phyloP scores from a whole-genome alignment of 1,140 invertebrate species.

The Nomia melanderi region DNA sequence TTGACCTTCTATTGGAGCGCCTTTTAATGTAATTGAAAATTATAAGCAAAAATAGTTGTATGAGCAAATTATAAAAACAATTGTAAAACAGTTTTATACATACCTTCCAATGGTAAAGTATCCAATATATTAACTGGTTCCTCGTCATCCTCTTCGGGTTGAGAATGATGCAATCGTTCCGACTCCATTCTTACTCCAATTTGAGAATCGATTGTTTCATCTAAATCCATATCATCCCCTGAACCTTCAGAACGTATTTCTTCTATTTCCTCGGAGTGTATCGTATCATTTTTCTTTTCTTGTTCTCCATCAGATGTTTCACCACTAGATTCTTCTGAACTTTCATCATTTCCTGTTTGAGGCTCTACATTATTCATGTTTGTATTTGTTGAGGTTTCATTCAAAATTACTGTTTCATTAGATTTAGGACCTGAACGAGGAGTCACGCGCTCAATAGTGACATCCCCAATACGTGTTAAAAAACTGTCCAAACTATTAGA shows the following conservation, averaged over 20 bases:
- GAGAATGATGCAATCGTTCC: conserved; percentile 66
- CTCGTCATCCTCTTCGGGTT: conserved; percentile 70
- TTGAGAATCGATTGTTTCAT: conserved; percentile 79
- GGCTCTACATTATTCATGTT: conserved; percentile 60
- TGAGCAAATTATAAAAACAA: conserved; percentile 9
- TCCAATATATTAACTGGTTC: conserved; percentile 78
- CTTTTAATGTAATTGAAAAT: conserved; percentile 53
- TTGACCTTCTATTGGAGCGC: conserved; percentile 78
- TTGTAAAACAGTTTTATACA: conserved; percentile 26
- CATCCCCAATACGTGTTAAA: conserved; percentile 80
- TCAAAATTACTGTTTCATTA: conserved; percentile 54
- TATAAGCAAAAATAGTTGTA: conserved; percentile 20
- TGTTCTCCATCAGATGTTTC: conserved; percentile 71
- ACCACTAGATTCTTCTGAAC: conserved; percentile 74
- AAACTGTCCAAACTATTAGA: conserved; percentile 79
- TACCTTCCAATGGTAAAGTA: conserved; percentile 79
- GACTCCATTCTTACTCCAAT: conserved; percentile 77
- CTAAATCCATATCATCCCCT: conserved; percentile 79
- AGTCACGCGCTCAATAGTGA: conserved; percentile 81
- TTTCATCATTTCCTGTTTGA: conserved; percentile 68
- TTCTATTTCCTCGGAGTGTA: conserved; percentile 72
- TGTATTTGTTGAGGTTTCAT: conserved; percentile 53
- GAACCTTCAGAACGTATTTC: conserved; percentile 77
- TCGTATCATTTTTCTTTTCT: conserved; percentile 69
- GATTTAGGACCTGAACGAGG: conserved; percentile 66